Conservation (phyloP, 2,797 vertebrate species). For the Acanthopagrus latus region DNA sequence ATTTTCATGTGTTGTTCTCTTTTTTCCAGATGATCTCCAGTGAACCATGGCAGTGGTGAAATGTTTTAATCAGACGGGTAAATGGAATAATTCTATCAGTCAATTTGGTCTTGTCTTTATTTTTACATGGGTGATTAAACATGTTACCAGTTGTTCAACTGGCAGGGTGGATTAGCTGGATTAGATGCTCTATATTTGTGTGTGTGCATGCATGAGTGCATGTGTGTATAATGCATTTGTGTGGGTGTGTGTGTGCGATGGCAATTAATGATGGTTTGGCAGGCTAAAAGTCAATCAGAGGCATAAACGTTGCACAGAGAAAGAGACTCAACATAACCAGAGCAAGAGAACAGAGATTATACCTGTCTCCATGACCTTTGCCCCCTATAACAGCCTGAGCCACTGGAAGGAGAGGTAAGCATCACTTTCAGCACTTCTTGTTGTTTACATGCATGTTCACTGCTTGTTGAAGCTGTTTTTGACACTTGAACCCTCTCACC, state of each 20-base stretch:
- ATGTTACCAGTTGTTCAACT: slow-evolving; percentile 78
- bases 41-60: slow-evolving; percentile 74
- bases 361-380: slow-evolving; percentile 23
- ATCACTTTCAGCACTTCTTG: neutral
- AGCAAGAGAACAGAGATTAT: slow-evolving; percentile 30
- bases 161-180: slow-evolving; percentile 78
- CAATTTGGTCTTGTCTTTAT: slow-evolving; percentile 81
- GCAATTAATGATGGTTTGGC: slow-evolving; percentile 66
- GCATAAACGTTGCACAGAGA: slow-evolving; percentile 50
- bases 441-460: neutral
- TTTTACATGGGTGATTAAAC: slow-evolving; percentile 82
- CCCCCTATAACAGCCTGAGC: neutral
- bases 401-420: neutral
- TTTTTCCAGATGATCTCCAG: slow-evolving; percentile 68
- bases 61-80: slow-evolving; percentile 81
- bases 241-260: slow-evolving; percentile 38
- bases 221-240: slow-evolving; percentile 34
- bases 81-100: slow-evolving; percentile 84
- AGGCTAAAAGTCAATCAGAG: slow-evolving; percentile 70
- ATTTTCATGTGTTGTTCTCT: slow-evolving; percentile 73
- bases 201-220: slow-evolving; percentile 41
- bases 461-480: neutral
- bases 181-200: slow-evolving; percentile 70
- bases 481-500: slow-evolving; percentile 24
- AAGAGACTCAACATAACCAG: slow-evolving; percentile 21